Evolutionary conservation across 2,888 invertebrate genomes (phyloP), one percentile per base, ranked within the genome.

Genomic region (Heliconius ismenius): DNA sequence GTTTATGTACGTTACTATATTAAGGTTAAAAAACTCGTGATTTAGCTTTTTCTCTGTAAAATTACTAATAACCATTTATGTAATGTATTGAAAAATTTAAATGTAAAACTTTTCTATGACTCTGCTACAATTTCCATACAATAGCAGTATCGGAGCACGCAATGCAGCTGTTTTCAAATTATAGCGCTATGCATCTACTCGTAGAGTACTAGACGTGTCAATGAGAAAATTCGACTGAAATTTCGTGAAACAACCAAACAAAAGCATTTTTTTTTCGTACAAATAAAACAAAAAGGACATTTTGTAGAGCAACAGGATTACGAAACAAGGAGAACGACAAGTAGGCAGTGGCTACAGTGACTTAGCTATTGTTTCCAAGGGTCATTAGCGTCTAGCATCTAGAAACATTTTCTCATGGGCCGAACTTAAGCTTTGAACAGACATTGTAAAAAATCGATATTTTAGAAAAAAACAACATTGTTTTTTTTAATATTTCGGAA

Each of bases 361-460:
- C 79, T 77, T 74, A 63, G 36, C 77, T 43, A 78, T 79, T 78
- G 73, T 79, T 36, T 76, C 62, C 65, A 68, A 79, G 78, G 72
- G 76, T 65, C 60, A 39, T 39, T 39, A 39, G 39, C 11, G 39
- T 39, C 3, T n/a, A n/a, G n/a, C n/a, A n/a, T 39, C 39, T 39
- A 2, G 11, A 39, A 11, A 39, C 39, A 39, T 11, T 39, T 36
- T 39, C 39, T 39, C 3, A 11, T 39, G 39, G 39, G 9, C 11
- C 11, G 39, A 11, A 39, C 39, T 11, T 11, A 11, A 39, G 11
- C 11, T 39, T 39, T 11, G 11, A 39, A 39, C 11, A 39, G 39
- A 39, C 1, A 39, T 39, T 32, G 32, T 32, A 32, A 32, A 32
- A 26, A 26, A 26, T 26, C 26, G 26, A 26, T 26, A 26, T 26